Evolutionary conservation across 2,797 vertebrate genomes (phyloP), one percentile per base, ranked within the genome.

Genomic region (Falco rusticolus): DNA sequence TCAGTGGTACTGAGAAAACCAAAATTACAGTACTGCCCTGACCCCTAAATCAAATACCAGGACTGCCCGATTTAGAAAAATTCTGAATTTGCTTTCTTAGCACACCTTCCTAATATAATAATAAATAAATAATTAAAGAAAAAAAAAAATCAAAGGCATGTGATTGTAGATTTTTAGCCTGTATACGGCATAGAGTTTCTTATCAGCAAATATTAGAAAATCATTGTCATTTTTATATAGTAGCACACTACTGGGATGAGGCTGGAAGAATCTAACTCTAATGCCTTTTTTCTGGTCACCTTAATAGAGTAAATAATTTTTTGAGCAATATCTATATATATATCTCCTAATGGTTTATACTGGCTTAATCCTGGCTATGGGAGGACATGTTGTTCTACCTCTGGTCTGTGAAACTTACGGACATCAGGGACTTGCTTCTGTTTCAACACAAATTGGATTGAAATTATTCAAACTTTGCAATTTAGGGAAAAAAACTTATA

Each of bases 131-230:
- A 48, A 51, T n/a, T 37, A 37, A 10, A 6, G 6, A 34, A 8
- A 20, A 20, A 20, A 20, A 24, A 29, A 45, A 16, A 20, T n/a
- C 5, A 50, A 57, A 69, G 1, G 1, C 29, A 7, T 1, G 0
- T 56, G 13, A 28, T 17, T 51, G 12, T 34, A 34, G 6, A 4
- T 72, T 10, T 77, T 48, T 37, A 53, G 6, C n/a, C 21, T 61
- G 8, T 37, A 4, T 48, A 48, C 65, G 28, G 18, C 1, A 9
- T 39, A 69, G 25, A 48, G 4, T 28, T 81, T 74, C 8, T 5
- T 11, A 31, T 20, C 7, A 54, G 16, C 25, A 78, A 86, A 26
- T 1, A 16, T 29, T 43, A 37, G 21, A 26, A 60, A 77, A 86
- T 54, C 1, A 13, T 65, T 84, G 60, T 41, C 21, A 25, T 5